Evolutionary conservation across 2,888 invertebrate genomes (phyloP), one percentile per base, ranked within the genome.

Genomic region (Sylvicola fuscatus): DNA sequence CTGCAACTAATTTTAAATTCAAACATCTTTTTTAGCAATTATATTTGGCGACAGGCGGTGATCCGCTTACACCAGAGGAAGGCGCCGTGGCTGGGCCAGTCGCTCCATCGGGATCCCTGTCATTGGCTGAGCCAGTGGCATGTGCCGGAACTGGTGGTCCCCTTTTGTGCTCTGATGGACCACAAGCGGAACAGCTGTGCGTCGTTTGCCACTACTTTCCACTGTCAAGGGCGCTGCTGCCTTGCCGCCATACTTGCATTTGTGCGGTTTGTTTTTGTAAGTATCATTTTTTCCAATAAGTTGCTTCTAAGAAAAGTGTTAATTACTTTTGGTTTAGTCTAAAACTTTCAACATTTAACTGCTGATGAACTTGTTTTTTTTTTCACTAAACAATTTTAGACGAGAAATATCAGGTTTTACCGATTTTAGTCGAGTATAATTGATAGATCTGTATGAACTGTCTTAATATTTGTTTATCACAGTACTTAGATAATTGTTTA

Each of bases 241-340:
- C 86, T 1, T 87, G 86, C 62, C 64, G 81, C 13, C 86, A 87
- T 58, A 82, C 84, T 3, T 86, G 86, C 47, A 72, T 84, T 27
- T 87, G 87, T 54, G 73, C 75, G 15, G 65, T 72, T 32, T 87
- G 86, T 51, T 75, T 84, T 49, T 70, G 65, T 64, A 41, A 61
- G 63, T 62, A 29, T 29, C 4, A n/a, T 29, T 21, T 21, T 21
- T 21, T 21, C n/a, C n/a, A n/a, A n/a, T n/a, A n/a, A n/a, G n/a
- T n/a, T n/a, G n/a, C n/a, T n/a, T n/a, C n/a, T n/a, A n/a, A n/a
- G n/a, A n/a, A n/a, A n/a, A n/a, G n/a, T n/a, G n/a, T n/a, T n/a
- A n/a, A n/a, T n/a, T n/a, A n/a, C n/a, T n/a, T n/a, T n/a, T n/a
- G n/a, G n/a, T n/a, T n/a, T n/a, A n/a, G n/a, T n/a, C n/a, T n/a